Evolutionary conservation across 2,888 invertebrate genomes (phyloP), one percentile per base, ranked within the genome.

Genomic region (Agelastica alni): DNA sequence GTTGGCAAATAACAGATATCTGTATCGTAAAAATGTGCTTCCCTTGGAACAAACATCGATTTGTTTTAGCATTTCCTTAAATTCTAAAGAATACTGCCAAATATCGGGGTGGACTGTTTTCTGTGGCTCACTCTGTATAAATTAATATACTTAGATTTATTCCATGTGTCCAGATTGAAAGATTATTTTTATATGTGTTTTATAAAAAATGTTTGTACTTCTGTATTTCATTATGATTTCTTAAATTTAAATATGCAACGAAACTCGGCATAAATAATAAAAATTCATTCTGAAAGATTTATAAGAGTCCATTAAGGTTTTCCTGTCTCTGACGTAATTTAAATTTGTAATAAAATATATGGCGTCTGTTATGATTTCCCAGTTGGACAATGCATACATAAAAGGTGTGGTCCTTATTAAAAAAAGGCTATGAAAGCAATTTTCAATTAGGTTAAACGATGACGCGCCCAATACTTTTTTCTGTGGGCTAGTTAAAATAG

Each of bases 291-390:
- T 51, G 58, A 60, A 63, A 61, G 58, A 62, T 62, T 59, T 62
- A 61, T 48, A 53, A 47, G 32, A 48, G 42, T 56, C 55, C 59
- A 61, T 60, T 57, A 56, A 56, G 56, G 39, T 46, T 59, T 49
- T 60, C 53, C 59, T 56, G 60, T 61, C 59, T 56, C 57, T 48
- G 49, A 62, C 61, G 59, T 56, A 58, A 53, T 45, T 36, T 16
- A 60, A 58, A 62, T 65, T 63, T 65, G 64, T 64, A 59, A 63
- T n/a, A n/a, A 69, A 67, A 70, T 69, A 67, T 69, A 70, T 67
- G 61, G 62, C 63, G 64, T 65, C 67, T 67, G 67, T 70, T 66
- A 69, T 70, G 69, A 71, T 72, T 72, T 70, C 70, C 70, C 70
- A 66, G 69, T 58, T 66, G 70, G 65, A 60, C 63, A 22, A 44